Conservation (phyloP, 2,888 invertebrate species). For the Limnephilus auricula region DNA sequence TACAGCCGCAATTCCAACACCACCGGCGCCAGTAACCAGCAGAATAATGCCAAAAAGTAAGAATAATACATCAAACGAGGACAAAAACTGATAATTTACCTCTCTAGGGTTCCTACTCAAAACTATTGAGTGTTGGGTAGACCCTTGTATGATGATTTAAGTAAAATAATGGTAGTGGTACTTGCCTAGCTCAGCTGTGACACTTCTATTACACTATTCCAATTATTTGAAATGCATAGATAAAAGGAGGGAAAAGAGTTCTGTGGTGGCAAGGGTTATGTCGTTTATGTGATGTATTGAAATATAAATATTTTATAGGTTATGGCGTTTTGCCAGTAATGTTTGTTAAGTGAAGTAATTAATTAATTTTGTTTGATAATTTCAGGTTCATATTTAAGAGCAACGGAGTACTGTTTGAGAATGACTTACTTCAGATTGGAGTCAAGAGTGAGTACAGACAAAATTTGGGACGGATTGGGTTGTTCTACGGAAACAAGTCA, state of each 20-base stretch:
- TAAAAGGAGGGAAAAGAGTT: background rate
- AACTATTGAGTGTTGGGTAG: background rate
- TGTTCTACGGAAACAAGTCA: conserved; percentile 99
- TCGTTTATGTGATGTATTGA: background rate
- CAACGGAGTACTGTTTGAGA: conserved; percentile 98
- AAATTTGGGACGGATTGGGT: conserved; percentile 95
- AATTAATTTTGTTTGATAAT: conserved; percentile 57
- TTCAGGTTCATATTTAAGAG: conserved; percentile 94
- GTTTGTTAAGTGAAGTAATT: background rate
- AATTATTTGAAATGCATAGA: background rate
- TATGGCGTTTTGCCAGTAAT: background rate
- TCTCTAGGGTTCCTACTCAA: background rate
- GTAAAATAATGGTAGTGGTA: too few species aligned
- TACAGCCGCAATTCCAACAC: conserved; percentile 83
- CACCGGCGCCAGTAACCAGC: conserved; percentile 80
- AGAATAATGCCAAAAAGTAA: conserved; percentile 92
- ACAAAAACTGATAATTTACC: background rate
- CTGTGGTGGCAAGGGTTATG: background rate
- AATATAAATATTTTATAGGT: background rate
- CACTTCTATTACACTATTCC: background rate
- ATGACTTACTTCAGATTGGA: conserved; percentile 97
- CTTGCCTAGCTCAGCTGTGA: background rate
- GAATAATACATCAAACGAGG: conserved; percentile 64
- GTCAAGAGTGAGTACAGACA: conserved; percentile 98
- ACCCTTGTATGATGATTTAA: background rate